A percentile compares a stretch with the other conserved stretches of the same genome.
Evolutionary conservation across 1,140 invertebrate genomes (phyloP).

Genomic region (Octopus sinensis): DNA sequence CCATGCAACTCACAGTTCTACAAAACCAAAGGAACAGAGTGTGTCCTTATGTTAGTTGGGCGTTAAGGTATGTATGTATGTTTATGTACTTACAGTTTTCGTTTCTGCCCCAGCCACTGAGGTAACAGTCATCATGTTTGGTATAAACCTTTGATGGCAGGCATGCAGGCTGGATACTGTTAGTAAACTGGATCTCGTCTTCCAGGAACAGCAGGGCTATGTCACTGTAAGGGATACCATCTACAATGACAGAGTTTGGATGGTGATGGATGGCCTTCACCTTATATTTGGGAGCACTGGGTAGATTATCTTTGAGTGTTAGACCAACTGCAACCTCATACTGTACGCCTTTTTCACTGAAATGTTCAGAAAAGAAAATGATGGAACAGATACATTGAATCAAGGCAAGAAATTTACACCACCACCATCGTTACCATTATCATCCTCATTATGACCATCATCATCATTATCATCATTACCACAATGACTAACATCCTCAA

Average conservation of each 20-base stretch:
- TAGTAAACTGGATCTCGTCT: not conserved
- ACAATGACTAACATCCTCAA: no score
- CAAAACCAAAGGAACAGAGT: no score
- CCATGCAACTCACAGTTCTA: no score
- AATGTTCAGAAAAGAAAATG: not conserved
- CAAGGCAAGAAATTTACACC: no score
- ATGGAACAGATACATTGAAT: no score
- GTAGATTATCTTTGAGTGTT: not conserved
- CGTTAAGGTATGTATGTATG: no score
- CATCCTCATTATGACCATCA: no score
- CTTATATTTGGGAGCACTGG: not conserved
- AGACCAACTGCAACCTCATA: not conserved
- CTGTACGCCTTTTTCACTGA: not conserved
- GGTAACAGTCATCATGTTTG: not conserved
- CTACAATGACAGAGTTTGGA: not conserved
- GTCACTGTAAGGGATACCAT: not conserved
- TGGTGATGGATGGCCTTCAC: not conserved
- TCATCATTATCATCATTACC: no score
- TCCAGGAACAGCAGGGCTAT: not conserved
- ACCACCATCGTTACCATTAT: no score
- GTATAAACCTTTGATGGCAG: not conserved
- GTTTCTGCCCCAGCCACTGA: not conserved
- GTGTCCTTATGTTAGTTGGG: no score
- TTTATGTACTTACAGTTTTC: not conserved
- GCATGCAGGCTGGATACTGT: not conserved